Base-by-base conservation (phyloP, 1,140 invertebrate genomes). In the Drosophila nikananu region DNA sequence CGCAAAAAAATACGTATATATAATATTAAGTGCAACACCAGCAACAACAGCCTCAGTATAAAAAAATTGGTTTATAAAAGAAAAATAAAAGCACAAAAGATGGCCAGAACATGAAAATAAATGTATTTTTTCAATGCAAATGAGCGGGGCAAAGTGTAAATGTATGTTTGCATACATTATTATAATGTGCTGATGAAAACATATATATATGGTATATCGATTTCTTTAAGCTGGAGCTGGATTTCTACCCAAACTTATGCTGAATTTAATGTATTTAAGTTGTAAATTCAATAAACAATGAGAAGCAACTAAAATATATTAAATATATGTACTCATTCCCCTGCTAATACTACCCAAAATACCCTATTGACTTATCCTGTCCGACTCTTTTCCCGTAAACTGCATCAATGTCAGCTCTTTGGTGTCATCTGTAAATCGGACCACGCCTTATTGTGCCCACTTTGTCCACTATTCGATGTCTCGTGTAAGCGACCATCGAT, bases 1-100 rank as follows among this genome's bases (percentile, higher is more conserved):
- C 21, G 51, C 68, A 72, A 77, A 80, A 80, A 80, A 83, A 80
- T 67, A 86, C 75, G 83, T 86, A 87, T 86, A 78, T 72, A 81
- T 72, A 76, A 75, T 81, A 54, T 89, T 90, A 89, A 89, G 73
- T 81, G 77, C 59, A 60, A 54, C 49, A 51, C 9, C 23, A 51
- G 7, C 23, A 49, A 17, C 39, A 74, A 42, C 52, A 52, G 15
- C 49, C 46, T 52, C 61, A 78, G 52, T 57, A 74, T 62, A 48
- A 72, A 76, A 76, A 84, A 84, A 89, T 79, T 68, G 59, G 55
- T 54, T 79, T 58, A 64, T 52, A 48, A 46, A 48, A 72, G 23
- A 32, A 32, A 73, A 83, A 70, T 61, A 55, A 52, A 39, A 46
- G 9, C 75, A 64, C 39, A 39, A 67, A 68, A 79, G 19, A 21